A percentile compares a stretch with the other conserved stretches of the same genome.
phyloP scores from a whole-genome alignment of 2,113 vertebrate species.

The Pollachius pollachius region DNA sequence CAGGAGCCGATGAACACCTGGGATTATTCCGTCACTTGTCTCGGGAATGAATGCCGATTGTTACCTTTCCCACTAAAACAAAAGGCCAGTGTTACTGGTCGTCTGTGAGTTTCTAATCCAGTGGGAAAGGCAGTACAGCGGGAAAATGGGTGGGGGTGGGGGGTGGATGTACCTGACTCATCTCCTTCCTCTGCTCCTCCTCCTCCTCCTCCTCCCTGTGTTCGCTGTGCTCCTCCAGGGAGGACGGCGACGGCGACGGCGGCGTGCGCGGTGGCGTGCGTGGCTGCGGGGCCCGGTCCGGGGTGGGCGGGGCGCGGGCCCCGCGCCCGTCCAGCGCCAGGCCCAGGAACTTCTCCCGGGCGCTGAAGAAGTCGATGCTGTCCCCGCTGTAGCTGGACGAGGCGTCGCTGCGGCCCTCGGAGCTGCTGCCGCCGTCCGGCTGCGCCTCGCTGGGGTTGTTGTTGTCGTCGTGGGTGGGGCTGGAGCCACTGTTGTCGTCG shows the following conservation, averaged over 20 bases:
- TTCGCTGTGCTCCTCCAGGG: constrained; percentile 69
- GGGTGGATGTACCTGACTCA: constrained; percentile 4
- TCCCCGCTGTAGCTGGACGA: constrained; percentile 79
- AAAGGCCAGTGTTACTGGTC: no score
- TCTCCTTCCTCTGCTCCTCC: constrained; percentile 16
- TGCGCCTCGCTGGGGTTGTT: constrained; percentile 47
- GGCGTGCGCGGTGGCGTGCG: constrained; percentile 49
- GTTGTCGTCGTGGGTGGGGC: constrained; percentile 40
- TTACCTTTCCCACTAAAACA: no score
- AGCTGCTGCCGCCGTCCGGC: neutral
- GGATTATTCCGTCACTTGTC: no score
- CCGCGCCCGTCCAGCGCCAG: constrained; percentile 83
- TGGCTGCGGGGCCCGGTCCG: no score
- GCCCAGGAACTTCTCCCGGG: constrained; percentile 90
- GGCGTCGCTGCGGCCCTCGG: constrained; percentile 30
- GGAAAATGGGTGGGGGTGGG: neutral
- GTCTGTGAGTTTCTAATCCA: no score
- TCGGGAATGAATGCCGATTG: no score
- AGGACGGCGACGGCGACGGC: constrained; percentile 25
- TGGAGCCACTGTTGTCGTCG: neutral
- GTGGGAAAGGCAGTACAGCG: no score
- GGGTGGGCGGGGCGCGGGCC: constrained; percentile 61
- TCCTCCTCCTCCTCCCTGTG: constrained; percentile 60
- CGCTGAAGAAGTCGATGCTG: constrained; percentile 92
- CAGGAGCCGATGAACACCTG: no score